Evolutionary conservation across 2,888 invertebrate species (phyloP).

Genomic region (Folsomia manolachei): DNA sequence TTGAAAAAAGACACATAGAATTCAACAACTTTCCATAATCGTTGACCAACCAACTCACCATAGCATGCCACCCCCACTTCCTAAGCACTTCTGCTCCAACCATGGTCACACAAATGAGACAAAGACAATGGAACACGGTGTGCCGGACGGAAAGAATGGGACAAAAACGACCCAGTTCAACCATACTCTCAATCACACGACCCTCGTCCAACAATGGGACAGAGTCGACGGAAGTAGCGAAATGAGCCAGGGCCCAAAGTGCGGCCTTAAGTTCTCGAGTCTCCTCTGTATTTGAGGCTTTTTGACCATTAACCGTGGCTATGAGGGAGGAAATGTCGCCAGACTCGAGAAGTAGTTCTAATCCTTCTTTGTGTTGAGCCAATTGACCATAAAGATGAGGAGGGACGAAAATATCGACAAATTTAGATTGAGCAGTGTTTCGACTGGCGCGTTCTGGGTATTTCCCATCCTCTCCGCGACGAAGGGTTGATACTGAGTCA

Average conservation of each 20-base stretch:
- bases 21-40: no score
- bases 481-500: constrained; percentile 79
- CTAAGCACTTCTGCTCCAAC: constrained; percentile 76
- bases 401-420: constrained; percentile 58
- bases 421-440: constrained; percentile 51
- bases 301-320: constrained; percentile 55
- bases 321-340: constrained; percentile 43
- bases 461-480: constrained; percentile 72
- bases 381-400: constrained; percentile 84
- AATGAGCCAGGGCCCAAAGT: constrained; percentile 82
- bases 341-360: constrained; percentile 59
- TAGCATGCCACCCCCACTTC: constrained; percentile 61
- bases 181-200: constrained; percentile 56
- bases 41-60: constrained; percentile 6
- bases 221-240: constrained; percentile 73
- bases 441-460: constrained; percentile 68
- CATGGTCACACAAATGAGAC: constrained; percentile 77
- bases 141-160: constrained; percentile 84
- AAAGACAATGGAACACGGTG: constrained; percentile 83
- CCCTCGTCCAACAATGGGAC: constrained; percentile 67
- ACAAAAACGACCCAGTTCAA: constrained; percentile 73
- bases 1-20: no score
- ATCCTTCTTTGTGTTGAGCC: constrained; percentile 65
- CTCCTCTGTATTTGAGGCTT: constrained; percentile 66
- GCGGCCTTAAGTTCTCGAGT: constrained; percentile 79